Evolutionary conservation across 2,888 invertebrate genomes (phyloP).

Genomic region (Camponotus fellah): DNA sequence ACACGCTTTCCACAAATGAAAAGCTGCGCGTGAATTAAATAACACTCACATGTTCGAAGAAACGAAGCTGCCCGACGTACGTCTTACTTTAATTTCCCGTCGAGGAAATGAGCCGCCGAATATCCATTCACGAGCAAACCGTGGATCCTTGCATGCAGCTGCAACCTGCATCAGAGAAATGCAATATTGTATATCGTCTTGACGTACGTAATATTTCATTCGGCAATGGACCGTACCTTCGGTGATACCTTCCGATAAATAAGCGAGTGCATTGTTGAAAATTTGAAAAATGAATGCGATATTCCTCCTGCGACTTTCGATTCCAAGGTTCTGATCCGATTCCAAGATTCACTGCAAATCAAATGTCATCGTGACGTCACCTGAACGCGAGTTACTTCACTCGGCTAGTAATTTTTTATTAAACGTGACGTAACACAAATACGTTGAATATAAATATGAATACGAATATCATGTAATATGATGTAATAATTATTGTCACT

Average conservation of each 20-base stretch:
- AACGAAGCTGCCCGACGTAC: neutral
- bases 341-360: neutral
- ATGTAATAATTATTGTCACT: neutral
- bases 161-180: conserved; percentile 1
- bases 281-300: neutral
- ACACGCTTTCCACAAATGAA: neutral
- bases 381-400: neutral
- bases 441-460: too few relatives aligned
- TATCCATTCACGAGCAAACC: neutral
- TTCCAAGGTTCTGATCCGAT: too few relatives aligned
- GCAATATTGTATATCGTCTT: neutral
- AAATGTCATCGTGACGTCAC: neutral
- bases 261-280: neutral
- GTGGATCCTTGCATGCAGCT: neutral
- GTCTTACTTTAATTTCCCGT: neutral
- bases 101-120: neutral
- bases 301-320: neutral
- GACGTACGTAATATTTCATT: neutral
- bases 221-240: neutral
- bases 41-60: neutral
- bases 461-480: neutral
- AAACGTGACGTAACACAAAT: neutral
- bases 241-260: neutral
- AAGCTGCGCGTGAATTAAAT: conserved; percentile 1
- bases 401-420: neutral